Evolutionary conservation across 1,140 invertebrate species (phyloP), one percentile per base, ranked within the genome.

Genomic region (Hyphantria cunea): DNA sequence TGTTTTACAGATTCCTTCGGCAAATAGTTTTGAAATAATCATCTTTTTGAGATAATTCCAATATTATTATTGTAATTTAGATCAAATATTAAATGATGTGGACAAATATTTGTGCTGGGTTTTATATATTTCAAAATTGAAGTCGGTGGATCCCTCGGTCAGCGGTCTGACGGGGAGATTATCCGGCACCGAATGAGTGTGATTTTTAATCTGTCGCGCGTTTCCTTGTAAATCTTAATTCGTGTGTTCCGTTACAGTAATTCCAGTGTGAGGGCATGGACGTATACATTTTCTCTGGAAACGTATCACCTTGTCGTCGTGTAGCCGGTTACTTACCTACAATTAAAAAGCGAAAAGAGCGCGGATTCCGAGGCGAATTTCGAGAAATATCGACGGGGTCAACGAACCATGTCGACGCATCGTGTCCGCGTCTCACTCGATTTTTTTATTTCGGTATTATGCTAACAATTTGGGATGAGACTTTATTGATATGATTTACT

Each of bases 271-370:
- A 70, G 68, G 74, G 66, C 67, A 72, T 55, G 68, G 63, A 61
- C 61, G 62, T 77, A 73, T 64, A 75, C 78, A 64, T 60, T 82
- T 82, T 80, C 76, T 71, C 70, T 68, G 70, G 70, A 84, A 84
- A 85, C 76, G 66, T 88, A 87, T 87, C 84, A 84, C 78, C 76
- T 84, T 82, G 85, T 82, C 77, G 74, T 70, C 67, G 74, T 74
- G 74, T 80, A 78, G 78, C 78, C 74, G 79, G 75, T 74, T 80
- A 79, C 80, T 75, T 80, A 79, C 80, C 71, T 76, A 82, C 84
- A 87, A 89, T 90, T 89, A 90, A 89, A 88, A 88, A 83, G 78
- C 84, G 80, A 87, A 86, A 88, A 85, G 82, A 86, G 78, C 80
- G 74, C 72, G 78, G 80, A 90, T 84, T 89, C 86, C 77, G 78